Evolutionary conservation across 1,140 invertebrate species (phyloP).

Genomic region (Nebria ingens): DNA sequence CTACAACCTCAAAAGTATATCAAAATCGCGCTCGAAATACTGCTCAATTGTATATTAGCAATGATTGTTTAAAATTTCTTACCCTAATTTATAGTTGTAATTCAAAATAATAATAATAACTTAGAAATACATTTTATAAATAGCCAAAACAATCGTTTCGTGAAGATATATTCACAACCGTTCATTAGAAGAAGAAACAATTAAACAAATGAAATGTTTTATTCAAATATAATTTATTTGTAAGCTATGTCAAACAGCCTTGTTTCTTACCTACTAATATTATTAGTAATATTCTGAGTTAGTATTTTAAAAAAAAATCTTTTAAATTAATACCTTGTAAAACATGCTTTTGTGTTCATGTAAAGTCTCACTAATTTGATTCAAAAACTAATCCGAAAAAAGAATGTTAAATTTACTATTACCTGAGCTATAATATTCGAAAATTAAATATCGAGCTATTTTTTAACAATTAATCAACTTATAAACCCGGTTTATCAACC

Average conservation of each 20-base stretch:
- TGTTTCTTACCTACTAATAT: background rate
- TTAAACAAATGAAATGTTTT: no score
- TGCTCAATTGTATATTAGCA: background rate
- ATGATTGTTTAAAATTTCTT: conserved; percentile 1
- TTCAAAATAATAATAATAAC: background rate
- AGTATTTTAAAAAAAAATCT: background rate
- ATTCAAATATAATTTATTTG: no score
- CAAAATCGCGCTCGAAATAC: no score
- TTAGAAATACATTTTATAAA: background rate
- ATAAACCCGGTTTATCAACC: no score
- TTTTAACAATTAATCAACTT: no score
- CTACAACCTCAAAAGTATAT: no score
- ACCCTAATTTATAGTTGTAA: no score
- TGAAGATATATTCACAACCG: no score
- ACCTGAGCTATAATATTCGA: background rate
- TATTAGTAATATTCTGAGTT: background rate
- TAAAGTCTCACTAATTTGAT: background rate
- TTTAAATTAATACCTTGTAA: conserved; percentile 2
- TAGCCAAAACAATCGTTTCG: no score
- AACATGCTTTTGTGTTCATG: background rate
- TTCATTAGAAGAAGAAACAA: no score
- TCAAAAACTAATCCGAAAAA: background rate
- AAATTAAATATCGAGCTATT: background rate
- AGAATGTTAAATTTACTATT: background rate
- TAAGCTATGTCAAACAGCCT: background rate